A percentile compares a stretch with the other conserved stretches of the same genome.
Evolutionary conservation across 2,113 vertebrate species (phyloP).

Genomic region (Vireo altiloquus): DNA sequence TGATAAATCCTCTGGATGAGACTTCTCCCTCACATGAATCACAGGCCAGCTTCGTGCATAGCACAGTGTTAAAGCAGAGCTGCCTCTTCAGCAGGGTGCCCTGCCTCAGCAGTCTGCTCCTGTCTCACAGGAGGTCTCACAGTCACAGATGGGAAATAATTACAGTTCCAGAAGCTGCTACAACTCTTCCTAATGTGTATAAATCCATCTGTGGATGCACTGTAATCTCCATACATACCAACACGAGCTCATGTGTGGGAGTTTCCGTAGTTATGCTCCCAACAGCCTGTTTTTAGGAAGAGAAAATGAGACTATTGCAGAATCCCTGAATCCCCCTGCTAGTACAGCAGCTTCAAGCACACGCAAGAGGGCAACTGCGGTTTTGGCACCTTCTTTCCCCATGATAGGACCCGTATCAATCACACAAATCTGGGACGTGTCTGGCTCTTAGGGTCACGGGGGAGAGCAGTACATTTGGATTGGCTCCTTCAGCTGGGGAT

Average conservation of each 20-base stretch:
- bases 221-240: not conserved
- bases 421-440: rapidly evolving
- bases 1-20: not conserved
- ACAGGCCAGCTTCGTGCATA: rapidly evolving
- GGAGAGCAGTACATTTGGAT: not conserved
- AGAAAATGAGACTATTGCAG: not conserved
- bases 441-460: not conserved
- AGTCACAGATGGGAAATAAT: not conserved
- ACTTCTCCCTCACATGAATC: not conserved
- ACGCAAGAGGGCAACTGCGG: not conserved
- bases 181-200: not conserved
- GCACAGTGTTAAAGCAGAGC: not conserved
- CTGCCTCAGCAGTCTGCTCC: not conserved
- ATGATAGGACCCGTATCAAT: rapidly evolving
- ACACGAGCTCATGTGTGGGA: not conserved
- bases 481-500: not conserved
- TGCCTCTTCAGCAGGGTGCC: not conserved
- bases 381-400: not conserved
- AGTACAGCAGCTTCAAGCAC: not conserved
- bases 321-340: conserved; percentile 35
- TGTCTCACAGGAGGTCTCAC: not conserved
- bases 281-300: not conserved
- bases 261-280: not conserved
- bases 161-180: not conserved
- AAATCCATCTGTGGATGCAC: not conserved